Evolutionary conservation across 2,888 invertebrate species (phyloP), one percentile per base, ranked within the genome.

Genomic region (Agrypnus murinus): DNA sequence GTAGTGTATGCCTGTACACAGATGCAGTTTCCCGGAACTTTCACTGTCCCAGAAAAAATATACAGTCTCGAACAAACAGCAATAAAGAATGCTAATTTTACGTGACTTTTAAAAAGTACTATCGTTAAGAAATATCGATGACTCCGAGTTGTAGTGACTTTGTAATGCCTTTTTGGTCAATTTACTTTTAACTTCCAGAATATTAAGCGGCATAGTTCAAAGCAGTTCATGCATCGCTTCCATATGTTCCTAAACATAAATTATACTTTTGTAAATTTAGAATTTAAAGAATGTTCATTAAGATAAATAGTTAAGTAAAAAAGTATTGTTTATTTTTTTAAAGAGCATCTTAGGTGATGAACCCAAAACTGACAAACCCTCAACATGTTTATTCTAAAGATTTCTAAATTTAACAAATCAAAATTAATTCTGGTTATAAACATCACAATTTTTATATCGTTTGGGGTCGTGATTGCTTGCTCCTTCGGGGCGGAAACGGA

Each of bases 1-100:
- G 71, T 36, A 71, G 67, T 55, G 62, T 69, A 68, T 50, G 66
- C 55, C 45, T 69, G 45, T 69, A 72, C 69, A 72, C 74, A 74
- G 73, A 75, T 71, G 72, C 68, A 71, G 65, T 66, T 60, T 50
- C 53, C 43, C 31, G 55, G 69, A 75, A 74, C 76, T 74, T 74
- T 75, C 68, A 70, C 72, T 59, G 62, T 19, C 14, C 55, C 58
- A 25, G 34, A 62, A 58, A 60, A 69, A 58, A 65, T 53, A 65
- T 65, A 72, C 53, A 55, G 32, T 53, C 14, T 48, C 10, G 46
- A 65, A 40, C 50, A 64, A 72, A 69, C 14, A 32, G 71, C 73
- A 71, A 73, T 73, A 74, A 76, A 75, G 74, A 74, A 76, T 75
- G 76, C 74, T 72, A 75, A 76, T 75, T 71, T 70, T 62, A 57